Percentiles rank a stretch among this genome's conserved stretches.
phyloP scores from a whole-genome alignment of 92 coral and sea anemone genomes.

The Pocillopora meandrina region DNA sequence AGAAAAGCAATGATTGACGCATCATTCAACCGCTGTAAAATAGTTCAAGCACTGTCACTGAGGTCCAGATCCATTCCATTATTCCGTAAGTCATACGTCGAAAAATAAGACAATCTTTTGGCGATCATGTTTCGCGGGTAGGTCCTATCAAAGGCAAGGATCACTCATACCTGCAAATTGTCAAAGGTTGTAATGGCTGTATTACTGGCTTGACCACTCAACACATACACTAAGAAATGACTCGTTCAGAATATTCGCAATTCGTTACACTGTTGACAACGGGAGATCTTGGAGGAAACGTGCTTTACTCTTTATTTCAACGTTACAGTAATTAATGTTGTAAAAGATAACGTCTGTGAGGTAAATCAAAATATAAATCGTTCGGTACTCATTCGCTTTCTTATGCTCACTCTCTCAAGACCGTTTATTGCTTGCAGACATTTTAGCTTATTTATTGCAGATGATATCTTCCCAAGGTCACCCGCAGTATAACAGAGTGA shows the following conservation, averaged over 20 bases:
- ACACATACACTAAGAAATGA: neutral
- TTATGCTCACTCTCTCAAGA: neutral
- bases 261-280: neutral
- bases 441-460: neutral
- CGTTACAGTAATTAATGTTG: neutral
- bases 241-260: neutral
- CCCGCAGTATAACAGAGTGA: neutral
- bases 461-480: neutral
- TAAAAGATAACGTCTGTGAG: neutral
- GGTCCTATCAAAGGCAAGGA: neutral
- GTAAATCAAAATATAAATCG: neutral
- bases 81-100: neutral
- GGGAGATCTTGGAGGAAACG: neutral
- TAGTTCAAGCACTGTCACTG: neutral
- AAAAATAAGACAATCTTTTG: neutral
- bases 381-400: neutral
- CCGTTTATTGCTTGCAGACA: slow-evolving; percentile 12
- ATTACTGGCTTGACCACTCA: neutral
- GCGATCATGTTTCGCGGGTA: slow-evolving; percentile 11
- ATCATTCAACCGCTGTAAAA: neutral
- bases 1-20: neutral
- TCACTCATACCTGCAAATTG: neutral
- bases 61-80: neutral
- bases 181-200: slow-evolving; percentile 1
- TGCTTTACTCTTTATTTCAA: neutral